phyloP scores from a whole-genome alignment of 2,888 invertebrate species.

The Melanchra persicariae region DNA sequence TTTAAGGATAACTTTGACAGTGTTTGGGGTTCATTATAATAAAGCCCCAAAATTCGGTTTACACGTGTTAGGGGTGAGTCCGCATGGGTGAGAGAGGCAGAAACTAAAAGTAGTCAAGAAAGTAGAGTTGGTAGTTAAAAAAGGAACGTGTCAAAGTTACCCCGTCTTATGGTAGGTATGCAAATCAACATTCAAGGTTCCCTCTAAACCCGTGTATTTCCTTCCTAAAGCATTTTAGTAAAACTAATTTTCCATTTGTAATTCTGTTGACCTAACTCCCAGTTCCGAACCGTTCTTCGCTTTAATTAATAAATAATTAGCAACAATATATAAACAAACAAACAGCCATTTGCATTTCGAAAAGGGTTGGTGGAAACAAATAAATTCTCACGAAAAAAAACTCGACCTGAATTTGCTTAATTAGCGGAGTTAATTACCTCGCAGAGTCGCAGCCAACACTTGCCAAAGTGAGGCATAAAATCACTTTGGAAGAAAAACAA shows the following conservation, averaged over 20 bases:
- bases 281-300: conserved; percentile 36
- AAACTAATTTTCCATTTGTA: conserved; percentile 13
- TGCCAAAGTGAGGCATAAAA: conserved; percentile 53
- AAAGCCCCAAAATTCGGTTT: too few relatives aligned
- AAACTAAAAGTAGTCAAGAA: too few relatives aligned
- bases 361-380: conserved; percentile 50
- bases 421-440: conserved; percentile 64
- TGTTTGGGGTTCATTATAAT: too few relatives aligned
- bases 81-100: too few relatives aligned
- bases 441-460: conserved; percentile 42
- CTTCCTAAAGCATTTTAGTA: conserved; percentile 15
- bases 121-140: too few relatives aligned
- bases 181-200: not conserved
- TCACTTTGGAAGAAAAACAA: conserved; percentile 49
- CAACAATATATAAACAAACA: conserved; percentile 46
- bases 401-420: conserved; percentile 57
- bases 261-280: conserved; percentile 28
- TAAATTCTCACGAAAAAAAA: conserved; percentile 59
- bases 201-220: not conserved
- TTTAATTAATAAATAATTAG: conserved; percentile 60
- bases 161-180: too few relatives aligned
- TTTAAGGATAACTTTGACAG: too few relatives aligned
- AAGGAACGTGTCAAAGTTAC: too few relatives aligned
- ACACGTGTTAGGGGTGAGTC: too few relatives aligned
- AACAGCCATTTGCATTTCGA: conserved; percentile 53